Evolutionary conservation across 2,888 invertebrate genomes (phyloP), one percentile per base, ranked within the genome.

Genomic region (Spilosoma lubricipeda): DNA sequence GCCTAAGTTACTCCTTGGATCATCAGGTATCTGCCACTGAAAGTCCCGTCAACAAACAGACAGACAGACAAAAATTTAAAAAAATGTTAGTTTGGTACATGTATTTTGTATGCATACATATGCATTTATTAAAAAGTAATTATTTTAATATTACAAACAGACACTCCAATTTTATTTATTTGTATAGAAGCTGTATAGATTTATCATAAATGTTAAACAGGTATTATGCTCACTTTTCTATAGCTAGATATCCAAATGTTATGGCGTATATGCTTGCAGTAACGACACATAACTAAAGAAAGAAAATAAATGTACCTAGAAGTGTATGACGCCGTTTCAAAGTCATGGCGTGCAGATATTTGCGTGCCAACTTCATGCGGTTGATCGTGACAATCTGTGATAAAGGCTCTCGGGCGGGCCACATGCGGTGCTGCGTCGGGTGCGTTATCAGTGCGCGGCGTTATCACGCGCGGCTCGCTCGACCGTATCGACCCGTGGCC

Each of bases 371-470:
- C 83, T 86, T 86, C 85, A 79, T 73, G 33, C 69, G 59, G 78
- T 73, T 69, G 52, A 64, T 59, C 65, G 77, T 79, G 78, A 78
- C 77, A 77, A 67, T 80, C 70, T 76, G 72, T 82, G 85, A 82
- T 83, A 80, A 82, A 79, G 83, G 80, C 78, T 79, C 77, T 76
- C 76, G 74, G 78, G 71, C 79, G 75, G 76, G 77, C 74, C 77
- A 56, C n/a, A 39, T 45, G 70, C 71, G 72, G 36, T 59, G 59
- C 70, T 39, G 30, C 73, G 72, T 4, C 56, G 52, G 66, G 39
- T 15, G 48, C 39, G 67, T 36, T 67, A 68, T 68, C 68, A 52
- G 66, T 48, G 71, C 67, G 66, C 39, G 67, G 65, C 74, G 70
- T 45, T 72, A 67, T 70, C 77, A 23, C 71, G 70, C 70, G 45